Conservation (phyloP, 2,113 vertebrate genomes). For the Accipiter virgatus region DNA sequence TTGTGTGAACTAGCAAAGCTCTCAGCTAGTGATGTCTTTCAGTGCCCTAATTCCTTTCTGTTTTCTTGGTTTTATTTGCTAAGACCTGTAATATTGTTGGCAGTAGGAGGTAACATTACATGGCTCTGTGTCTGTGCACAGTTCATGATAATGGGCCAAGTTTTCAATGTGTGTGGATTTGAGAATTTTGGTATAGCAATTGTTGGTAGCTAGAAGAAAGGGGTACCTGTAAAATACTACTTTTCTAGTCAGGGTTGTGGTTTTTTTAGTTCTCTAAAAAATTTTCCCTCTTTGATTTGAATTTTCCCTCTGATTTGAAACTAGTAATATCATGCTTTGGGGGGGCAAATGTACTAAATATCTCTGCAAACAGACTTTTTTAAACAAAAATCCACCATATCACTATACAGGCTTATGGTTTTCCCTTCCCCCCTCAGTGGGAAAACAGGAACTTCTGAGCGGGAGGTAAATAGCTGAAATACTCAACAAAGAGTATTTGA, state of each 20-base stretch:
- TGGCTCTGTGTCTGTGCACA: not conserved
- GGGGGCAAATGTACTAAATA: not conserved
- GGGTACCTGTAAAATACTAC: not conserved
- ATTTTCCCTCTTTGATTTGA: not conserved
- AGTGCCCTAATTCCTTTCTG: not conserved
- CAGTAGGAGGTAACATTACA: not conserved
- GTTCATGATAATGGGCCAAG: not conserved
- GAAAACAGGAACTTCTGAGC: slow-evolving; percentile 41
- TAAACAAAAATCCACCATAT: not conserved
- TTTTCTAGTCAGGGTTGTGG: not conserved
- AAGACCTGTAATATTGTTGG: not conserved
- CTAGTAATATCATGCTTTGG: not conserved
- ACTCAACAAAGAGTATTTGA: not conserved
- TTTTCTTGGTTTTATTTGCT: not conserved
- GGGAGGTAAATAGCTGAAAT: slow-evolving; percentile 21
- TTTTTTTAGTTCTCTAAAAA: not conserved
- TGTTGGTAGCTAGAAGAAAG: not conserved
- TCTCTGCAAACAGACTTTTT: not conserved
- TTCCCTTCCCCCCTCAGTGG: slow-evolving; percentile 12
- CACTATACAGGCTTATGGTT: not conserved
- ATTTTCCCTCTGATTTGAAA: not conserved
- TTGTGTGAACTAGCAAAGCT: not conserved
- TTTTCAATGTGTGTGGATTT: not conserved
- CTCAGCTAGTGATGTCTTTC: not conserved
- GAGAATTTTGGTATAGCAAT: not conserved